Evolutionary conservation across 2,113 vertebrate species (phyloP).

Genomic region (Neogale vison): DNA sequence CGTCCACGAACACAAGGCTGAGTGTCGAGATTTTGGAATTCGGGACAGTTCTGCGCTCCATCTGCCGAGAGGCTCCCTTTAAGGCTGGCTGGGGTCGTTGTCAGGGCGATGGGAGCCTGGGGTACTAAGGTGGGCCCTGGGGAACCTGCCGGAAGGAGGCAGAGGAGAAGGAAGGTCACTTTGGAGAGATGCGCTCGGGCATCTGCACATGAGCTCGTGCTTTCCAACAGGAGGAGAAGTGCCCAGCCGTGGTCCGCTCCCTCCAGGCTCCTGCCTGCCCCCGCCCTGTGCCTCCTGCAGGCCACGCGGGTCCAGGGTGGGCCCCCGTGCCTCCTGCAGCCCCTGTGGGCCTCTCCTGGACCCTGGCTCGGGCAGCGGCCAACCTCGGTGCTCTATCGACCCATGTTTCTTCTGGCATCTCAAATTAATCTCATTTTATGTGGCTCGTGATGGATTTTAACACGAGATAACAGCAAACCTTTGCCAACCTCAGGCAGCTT

Average conservation of each 20-base stretch:
- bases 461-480: slow-evolving; percentile 61
- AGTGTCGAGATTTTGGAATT: not conserved
- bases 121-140: not conserved
- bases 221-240: not conserved
- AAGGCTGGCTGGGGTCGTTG: not conserved
- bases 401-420: slow-evolving; percentile 43
- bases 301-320: not conserved
- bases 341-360: not conserved
- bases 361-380: fast-evolving
- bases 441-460: slow-evolving; percentile 65
- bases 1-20: fast-evolving
- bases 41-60: fast-evolving
- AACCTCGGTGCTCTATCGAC: not conserved
- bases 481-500: slow-evolving; percentile 82
- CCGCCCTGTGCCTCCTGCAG: not conserved
- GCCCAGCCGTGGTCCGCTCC: fast-evolving
- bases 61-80: fast-evolving
- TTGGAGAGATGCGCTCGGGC: fast-evolving
- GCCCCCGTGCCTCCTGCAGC: not conserved
- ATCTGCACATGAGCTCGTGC: fast-evolving
- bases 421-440: slow-evolving; percentile 74
- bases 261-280: too few relatives aligned
- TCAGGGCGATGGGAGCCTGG: not conserved
- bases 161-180: not conserved
- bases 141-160: not conserved